Evolutionary conservation across 2,113 vertebrate genomes (phyloP), one percentile per base, ranked within the genome.

Genomic region (Centropus bengalensis): DNA sequence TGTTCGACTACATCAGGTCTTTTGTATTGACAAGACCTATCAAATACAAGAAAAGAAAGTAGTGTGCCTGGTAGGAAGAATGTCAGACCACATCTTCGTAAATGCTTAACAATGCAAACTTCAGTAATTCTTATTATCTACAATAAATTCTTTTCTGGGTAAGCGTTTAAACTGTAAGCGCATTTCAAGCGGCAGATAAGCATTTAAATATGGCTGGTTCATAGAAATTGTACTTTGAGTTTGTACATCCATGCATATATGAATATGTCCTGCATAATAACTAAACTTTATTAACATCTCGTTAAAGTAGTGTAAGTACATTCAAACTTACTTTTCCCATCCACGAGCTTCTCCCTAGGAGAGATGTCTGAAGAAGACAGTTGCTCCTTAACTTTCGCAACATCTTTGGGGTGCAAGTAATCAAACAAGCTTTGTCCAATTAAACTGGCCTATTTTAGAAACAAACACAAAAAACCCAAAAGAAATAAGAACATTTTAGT

Each of bases 311-410:
- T 22, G 19, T 42, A 27, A 91, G 23, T 16, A 75, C 1, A 5
- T 87, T 77, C 28, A 83, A 64, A 86, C 97, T 98, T 98, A 99
- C 99, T 99, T 99, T 99, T 99, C 94, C 98, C 98, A 93, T 99
- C 99, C 68, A 99, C 92, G 22, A 99, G 98, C 58, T 99, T 98
- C 96, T 99, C 98, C 55, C 98, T 98, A 15, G 98, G 98, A 11
- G 98, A 98, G 58, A 98, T 44, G 42, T 99, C 99, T 1, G 98
- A 98, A 44, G 98, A 98, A 5, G 99, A 99, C 64, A 99, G 98
- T 81, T 99, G 99, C 89, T 99, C 99, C 95, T 99, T 99, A 64
- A 99, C 98, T 98, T 99, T 99, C 84, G 98, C 98, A 79, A 99
- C 99, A 95, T 99, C 99, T 95, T 99, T 99, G 38, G 98, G 99